Percentiles rank a stretch among this genome's conserved stretches.
Conservation (phyloP, 2,797 vertebrate species). For the Percopsis omiscomaycus region DNA sequence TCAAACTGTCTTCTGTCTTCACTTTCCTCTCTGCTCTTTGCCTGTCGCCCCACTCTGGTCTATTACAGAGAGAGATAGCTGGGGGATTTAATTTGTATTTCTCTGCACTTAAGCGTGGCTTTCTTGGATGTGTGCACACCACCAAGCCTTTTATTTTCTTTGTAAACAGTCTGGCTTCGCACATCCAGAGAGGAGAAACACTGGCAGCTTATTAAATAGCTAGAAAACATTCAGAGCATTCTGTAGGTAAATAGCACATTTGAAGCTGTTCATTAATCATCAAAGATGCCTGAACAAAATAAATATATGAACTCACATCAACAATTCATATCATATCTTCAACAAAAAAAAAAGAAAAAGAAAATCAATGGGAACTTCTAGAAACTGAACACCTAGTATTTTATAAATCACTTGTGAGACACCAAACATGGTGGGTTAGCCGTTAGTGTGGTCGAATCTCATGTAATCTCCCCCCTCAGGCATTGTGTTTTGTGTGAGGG, state of each 20-base stretch:
- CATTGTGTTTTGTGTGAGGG: conserved; percentile 1
- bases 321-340: neutral
- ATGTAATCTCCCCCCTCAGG: too few relatives aligned
- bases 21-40: conserved; percentile 22
- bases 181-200: conserved; percentile 14
- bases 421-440: too few relatives aligned
- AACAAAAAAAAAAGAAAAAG: too few relatives aligned
- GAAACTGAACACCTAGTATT: too few relatives aligned
- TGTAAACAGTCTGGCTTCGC: conserved; percentile 39
- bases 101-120: conserved; percentile 18
- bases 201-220: conserved; percentile 34
- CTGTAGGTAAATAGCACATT: conserved; percentile 11
- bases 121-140: neutral
- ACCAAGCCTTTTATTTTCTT: conserved; percentile 27
- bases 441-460: too few relatives aligned
- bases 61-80: conserved; percentile 17
- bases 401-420: too few relatives aligned
- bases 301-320: neutral
- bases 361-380: too few relatives aligned
- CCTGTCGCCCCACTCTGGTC: conserved; percentile 8
- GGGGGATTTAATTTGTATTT: conserved; percentile 13
- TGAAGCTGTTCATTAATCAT: too few relatives aligned
- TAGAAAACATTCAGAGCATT: conserved; percentile 10
- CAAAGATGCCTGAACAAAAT: neutral
- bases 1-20: conserved; percentile 47